phyloP scores from a whole-genome alignment of 1,140 invertebrate genomes.

The Pachypsylla venusta region DNA sequence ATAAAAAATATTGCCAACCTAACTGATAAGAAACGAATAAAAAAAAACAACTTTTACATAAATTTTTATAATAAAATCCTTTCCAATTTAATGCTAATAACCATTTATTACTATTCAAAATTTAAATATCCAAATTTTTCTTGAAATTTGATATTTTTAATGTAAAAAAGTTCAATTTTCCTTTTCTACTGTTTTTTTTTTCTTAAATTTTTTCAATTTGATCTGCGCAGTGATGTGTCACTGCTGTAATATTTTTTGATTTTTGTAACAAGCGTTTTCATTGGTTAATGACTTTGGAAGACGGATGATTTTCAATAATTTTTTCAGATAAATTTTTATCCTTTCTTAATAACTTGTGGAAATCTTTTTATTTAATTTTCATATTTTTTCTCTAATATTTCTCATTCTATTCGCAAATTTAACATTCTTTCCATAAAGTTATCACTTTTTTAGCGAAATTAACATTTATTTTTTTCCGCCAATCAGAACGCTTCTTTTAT shows the following conservation, averaged over 20 bases:
- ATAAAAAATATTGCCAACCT: no score
- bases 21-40: no score
- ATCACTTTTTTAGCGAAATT: background rate
- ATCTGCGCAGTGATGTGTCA: background rate
- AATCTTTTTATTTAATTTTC: background rate
- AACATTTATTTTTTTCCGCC: conserved; percentile 26
- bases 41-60: no score
- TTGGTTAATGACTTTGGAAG: background rate
- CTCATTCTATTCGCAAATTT: background rate
- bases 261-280: background rate
- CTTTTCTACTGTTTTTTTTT: background rate
- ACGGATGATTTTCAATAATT: background rate
- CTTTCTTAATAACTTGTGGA: background rate
- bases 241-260: background rate
- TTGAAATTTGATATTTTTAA: no score
- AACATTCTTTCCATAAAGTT: background rate
- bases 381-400: background rate
- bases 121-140: no score
- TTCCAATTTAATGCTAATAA: no score
- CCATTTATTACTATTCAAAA: no score
- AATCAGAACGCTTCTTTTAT: conserved; percentile 26
- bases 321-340: background rate
- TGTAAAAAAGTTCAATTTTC: no score
- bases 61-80: no score
- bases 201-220: background rate